Evolutionary conservation across 2,113 vertebrate genomes (phyloP).

Genomic region (Prionailurus viverrinus): DNA sequence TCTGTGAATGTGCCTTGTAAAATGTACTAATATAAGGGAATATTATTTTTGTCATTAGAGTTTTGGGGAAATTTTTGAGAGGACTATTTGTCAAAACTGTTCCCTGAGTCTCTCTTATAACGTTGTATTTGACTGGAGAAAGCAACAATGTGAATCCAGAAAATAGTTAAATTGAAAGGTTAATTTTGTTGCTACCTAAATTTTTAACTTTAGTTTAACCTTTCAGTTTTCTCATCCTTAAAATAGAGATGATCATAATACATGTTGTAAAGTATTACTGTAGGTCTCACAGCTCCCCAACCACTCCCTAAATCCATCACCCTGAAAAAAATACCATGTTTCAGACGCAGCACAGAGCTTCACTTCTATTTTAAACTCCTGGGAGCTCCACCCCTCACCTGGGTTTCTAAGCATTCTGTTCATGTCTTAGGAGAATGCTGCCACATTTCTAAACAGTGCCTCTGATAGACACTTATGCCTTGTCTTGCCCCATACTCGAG

Average conservation of each 20-base stretch:
- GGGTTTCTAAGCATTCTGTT: background rate
- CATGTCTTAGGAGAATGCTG: background rate
- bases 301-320: background rate
- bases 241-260: background rate
- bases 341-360: background rate
- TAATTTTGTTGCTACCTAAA: background rate
- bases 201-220: background rate
- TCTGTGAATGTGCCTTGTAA: background rate
- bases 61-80: background rate
- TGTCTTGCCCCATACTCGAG: background rate
- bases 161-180: background rate
- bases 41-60: background rate
- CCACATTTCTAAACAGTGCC: background rate
- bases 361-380: background rate
- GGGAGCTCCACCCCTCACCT: background rate
- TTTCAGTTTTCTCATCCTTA: conserved; percentile 1
- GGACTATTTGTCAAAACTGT: background rate
- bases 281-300: background rate
- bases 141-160: background rate
- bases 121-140: background rate
- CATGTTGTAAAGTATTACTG: background rate
- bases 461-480: background rate
- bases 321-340: conserved; percentile 1
- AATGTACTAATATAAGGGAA: background rate
- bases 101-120: background rate